Percentiles rank a stretch among this genome's conserved stretches.
phyloP scores from a whole-genome alignment of 2,113 vertebrate species.

The Erythrocercus mccallii region DNA sequence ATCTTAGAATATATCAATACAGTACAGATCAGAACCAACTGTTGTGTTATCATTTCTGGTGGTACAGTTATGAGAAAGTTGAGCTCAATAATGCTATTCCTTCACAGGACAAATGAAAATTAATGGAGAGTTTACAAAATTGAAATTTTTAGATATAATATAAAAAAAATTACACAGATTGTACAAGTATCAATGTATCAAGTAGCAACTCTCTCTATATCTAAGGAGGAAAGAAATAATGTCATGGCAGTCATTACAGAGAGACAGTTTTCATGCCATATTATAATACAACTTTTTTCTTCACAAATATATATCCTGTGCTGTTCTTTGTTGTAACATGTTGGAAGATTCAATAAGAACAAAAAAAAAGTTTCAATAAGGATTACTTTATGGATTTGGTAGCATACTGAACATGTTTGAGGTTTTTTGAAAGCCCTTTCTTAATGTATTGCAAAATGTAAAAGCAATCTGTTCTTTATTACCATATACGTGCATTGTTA shows the following conservation, averaged over 20 bases:
- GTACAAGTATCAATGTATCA: neutral
- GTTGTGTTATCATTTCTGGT: neutral
- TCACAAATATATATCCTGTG: neutral
- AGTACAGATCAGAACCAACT: neutral
- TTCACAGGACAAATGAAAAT: neutral
- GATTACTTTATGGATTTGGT: neutral
- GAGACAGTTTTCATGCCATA: neutral
- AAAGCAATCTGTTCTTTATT: neutral
- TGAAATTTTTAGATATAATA: neutral
- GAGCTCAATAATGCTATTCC: neutral
- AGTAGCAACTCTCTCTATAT: neutral
- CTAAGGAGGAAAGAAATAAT: neutral
- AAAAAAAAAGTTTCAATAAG: neutral
- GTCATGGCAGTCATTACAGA: neutral
- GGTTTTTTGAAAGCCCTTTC: neutral
- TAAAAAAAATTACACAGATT: neutral
- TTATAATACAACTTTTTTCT: neutral
- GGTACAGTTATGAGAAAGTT: neutral
- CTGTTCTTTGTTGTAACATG: neutral
- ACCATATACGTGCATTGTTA: neutral
- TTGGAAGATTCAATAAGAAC: neutral
- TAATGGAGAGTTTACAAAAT: neutral
- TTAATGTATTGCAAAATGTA: neutral
- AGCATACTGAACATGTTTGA: neutral
- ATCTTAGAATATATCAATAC: neutral